Conservation (phyloP, 2,113 vertebrate species). For the Tauraco erythrolophus region DNA sequence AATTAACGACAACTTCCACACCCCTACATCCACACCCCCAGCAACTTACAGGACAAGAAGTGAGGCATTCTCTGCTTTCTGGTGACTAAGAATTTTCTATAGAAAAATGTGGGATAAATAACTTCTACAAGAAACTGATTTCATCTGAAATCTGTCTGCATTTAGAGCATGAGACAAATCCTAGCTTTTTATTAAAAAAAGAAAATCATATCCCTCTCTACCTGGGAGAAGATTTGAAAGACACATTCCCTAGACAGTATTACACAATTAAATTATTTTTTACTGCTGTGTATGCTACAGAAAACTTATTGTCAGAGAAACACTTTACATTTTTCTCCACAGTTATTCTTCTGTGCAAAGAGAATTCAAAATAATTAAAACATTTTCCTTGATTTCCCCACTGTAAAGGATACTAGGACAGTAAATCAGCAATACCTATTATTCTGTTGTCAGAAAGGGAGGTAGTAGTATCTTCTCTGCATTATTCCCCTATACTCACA, state of each 20-base stretch:
- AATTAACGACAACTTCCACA: background rate
- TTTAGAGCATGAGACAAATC: background rate
- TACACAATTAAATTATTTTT: background rate
- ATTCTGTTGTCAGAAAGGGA: background rate
- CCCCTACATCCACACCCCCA: no score
- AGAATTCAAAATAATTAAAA: slow-evolving; percentile 6
- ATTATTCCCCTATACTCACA: background rate
- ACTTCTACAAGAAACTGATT: background rate
- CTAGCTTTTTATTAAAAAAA: background rate
- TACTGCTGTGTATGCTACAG: background rate
- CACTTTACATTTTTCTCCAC: background rate
- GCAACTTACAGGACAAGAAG: background rate
- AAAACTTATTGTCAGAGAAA: background rate
- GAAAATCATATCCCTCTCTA: background rate
- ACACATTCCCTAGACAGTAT: background rate
- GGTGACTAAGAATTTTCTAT: background rate
- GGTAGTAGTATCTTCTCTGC: background rate
- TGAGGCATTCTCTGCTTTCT: background rate
- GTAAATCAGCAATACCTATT: background rate
- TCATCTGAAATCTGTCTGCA: background rate
- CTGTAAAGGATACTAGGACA: background rate
- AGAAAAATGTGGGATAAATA: background rate
- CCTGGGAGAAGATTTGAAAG: background rate
- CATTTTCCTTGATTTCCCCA: background rate
- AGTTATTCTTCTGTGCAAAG: background rate